Base-by-base conservation (phyloP, 1,140 invertebrate species). In the Pararge aegeria region DNA sequence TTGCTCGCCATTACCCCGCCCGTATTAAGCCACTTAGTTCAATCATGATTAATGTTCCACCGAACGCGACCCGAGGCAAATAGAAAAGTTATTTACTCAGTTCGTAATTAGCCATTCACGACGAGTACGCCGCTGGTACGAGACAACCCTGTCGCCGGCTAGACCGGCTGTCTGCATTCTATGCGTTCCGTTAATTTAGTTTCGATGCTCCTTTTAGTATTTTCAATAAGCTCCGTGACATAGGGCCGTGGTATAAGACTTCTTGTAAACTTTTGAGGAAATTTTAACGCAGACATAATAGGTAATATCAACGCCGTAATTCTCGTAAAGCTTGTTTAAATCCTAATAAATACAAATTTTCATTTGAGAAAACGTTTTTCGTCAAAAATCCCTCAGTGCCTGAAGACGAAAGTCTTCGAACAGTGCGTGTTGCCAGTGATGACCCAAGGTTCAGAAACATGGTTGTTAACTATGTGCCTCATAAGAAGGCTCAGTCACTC, bases 21-120 rank as follows among this genome's bases (percentile, higher is more conserved):
- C 72, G 78, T 86, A 89, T 89, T 87, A 85, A 87, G 84, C 86
- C 86, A 89, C 86, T 89, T 89, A 89, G 83, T 75, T 87, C 86
- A 89, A 89, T 89, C 86, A 89, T 89, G 86, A 89, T 89, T 89
- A 89, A 89, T 89, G 86, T 85, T 87, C 79, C 73, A 80, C 80
- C 74, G 82, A 86, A 84, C 78, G 75, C 81, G 73, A 83, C 73
- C 79, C 73, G 71, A 46, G 65, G 78, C 83, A 86, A 84, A 86
- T 81, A 89, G 80, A 86, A 86, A 85, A 87, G 77, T 84, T 89
- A 89, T 89, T 89, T 89, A 86, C 86, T 83, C 76, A 64, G 71
- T 73, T 73, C 78, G 83, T 86, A 89, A 89, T 89, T 89, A 89
- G 86, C 78, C 82, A 89, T 89, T 86, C 86, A 87, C 69, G 69